These are phyloP conservation scores for Triops longicaudatus DNA, from an alignment of 1,140 invertebrate genomes.

Conservation along the genomic window DNA sequence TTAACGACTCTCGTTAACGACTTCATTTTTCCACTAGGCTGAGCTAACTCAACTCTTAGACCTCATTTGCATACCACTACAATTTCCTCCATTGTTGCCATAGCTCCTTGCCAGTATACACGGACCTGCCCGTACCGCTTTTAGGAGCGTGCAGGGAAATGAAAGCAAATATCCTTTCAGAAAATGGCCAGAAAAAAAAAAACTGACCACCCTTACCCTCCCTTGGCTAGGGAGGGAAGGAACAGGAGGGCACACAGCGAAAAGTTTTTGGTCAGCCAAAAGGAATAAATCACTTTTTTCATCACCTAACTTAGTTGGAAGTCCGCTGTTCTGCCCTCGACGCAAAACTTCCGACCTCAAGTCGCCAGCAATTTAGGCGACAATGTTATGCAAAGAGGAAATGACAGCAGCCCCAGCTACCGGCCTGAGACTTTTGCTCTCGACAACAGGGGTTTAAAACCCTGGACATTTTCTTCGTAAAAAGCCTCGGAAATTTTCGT, in stretches of 20 bases:
- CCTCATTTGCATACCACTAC: constrained; percentile 14
- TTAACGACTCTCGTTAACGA: constrained; percentile 12
- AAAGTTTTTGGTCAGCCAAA: constrained; percentile 1
- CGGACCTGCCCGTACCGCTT: background rate
- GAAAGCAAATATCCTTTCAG: background rate
- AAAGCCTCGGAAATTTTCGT: too few relatives aligned
- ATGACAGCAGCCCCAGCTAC: background rate
- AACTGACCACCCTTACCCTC: too few relatives aligned
- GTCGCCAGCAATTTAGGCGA: background rate
- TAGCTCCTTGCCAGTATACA: background rate
- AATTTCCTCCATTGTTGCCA: background rate
- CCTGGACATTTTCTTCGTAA: too few relatives aligned
- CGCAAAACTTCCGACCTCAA: background rate
- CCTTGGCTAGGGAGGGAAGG: background rate
- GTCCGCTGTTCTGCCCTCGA: background rate
- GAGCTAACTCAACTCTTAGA: background rate
- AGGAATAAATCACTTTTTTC: background rate
- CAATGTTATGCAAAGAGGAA: background rate
- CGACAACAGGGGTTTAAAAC: too few relatives aligned
- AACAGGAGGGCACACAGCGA: background rate
- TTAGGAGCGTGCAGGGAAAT: background rate
- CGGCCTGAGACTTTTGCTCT: too few relatives aligned
- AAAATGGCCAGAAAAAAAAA: too few relatives aligned
- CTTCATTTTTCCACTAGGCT: constrained; percentile 12
- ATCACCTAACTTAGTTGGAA: background rate